Percentiles rank a stretch among this genome's conserved stretches.
phyloP scores from a whole-genome alignment of 2,797 vertebrate species.

The Onychomys torridus region DNA sequence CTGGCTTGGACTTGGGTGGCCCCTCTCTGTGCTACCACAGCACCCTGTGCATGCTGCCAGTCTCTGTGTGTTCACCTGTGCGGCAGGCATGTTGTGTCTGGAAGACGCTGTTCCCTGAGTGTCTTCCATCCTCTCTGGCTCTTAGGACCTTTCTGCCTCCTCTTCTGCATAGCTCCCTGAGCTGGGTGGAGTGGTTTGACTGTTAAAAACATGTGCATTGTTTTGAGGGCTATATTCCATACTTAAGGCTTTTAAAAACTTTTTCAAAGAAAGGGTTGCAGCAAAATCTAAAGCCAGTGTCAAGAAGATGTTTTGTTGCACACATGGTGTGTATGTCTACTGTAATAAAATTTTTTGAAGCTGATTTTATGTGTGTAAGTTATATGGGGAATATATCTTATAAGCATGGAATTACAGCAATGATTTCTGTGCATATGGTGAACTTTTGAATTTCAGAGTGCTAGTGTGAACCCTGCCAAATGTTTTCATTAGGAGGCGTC shows the following conservation, averaged over 20 bases:
- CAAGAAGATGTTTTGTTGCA: conserved; percentile 70
- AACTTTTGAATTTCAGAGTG: conserved; percentile 26
- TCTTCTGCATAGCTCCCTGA: background rate
- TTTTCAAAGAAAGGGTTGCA: conserved; percentile 63
- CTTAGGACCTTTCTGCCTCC: background rate
- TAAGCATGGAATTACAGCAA: conserved; percentile 72
- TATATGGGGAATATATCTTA: conserved; percentile 70
- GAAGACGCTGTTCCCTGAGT: background rate
- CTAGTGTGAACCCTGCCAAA: conserved; percentile 33
- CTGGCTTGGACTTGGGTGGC: background rate
- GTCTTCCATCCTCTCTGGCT: background rate
- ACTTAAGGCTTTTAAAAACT: conserved; percentile 25
- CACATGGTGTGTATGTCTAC: conserved; percentile 72
- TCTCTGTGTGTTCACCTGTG: background rate
- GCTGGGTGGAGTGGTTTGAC: background rate
- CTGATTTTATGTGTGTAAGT: conserved; percentile 70
- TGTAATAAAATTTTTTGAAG: conserved; percentile 76
- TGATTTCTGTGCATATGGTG: conserved; percentile 66
- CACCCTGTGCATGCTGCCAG: background rate
- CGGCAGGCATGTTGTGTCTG: background rate
- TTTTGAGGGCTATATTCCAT: conserved; percentile 49
- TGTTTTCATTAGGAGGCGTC: conserved; percentile 42
- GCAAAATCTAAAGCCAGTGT: conserved; percentile 67
- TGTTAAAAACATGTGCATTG: conserved; percentile 34
- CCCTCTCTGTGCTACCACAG: background rate